Evolutionary conservation across 1,140 invertebrate genomes (phyloP).

Genomic region (Bombus difficillimus): DNA sequence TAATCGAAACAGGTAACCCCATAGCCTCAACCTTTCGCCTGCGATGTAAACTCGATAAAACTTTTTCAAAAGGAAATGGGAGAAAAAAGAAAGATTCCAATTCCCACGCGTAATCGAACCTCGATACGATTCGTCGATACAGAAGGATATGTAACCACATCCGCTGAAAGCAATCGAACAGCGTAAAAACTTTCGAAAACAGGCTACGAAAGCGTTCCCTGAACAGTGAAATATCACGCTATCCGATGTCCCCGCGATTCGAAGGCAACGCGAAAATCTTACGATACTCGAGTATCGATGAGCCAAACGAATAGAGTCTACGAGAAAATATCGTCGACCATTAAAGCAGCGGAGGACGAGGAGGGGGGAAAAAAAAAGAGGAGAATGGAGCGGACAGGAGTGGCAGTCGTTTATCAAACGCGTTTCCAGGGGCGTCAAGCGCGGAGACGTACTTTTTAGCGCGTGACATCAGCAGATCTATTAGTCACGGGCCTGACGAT

Average conservation of each 20-base stretch:
- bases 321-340: background rate
- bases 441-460: constrained; percentile 42
- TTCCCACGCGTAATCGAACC: background rate
- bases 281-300: too few relatives aligned
- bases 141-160: background rate
- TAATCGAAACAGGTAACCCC: constrained; percentile 1
- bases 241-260: background rate
- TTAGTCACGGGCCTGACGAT: constrained; percentile 59
- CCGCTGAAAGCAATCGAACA: constrained; percentile 8
- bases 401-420: constrained; percentile 50
- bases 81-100: background rate
- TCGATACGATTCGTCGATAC: background rate
- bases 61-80: background rate
- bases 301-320: too few relatives aligned
- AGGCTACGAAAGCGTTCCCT: background rate
- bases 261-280: background rate
- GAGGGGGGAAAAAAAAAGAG: background rate
- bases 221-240: too few relatives aligned
- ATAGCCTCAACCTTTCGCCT: background rate
- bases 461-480: constrained; percentile 62
- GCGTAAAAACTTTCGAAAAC: background rate
- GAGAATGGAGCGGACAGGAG: too few relatives aligned
- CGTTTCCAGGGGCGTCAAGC: constrained; percentile 2
- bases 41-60: background rate
- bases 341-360: background rate